These are phyloP conservation scores for Conus betulinus DNA, from an alignment of 1,140 invertebrate species.

Conservation along the genomic window DNA sequence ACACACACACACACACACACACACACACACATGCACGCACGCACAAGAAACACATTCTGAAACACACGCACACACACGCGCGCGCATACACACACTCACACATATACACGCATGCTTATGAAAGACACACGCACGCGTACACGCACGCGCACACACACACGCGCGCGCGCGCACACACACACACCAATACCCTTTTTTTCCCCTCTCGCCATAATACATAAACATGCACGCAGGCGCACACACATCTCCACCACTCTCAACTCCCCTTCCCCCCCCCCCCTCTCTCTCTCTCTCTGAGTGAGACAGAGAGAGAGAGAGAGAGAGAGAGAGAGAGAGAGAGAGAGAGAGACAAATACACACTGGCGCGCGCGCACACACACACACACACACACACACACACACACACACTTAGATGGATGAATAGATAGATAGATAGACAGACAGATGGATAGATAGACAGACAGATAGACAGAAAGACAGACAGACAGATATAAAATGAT, in stretches of 20 bases:
- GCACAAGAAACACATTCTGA: no score
- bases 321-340: not conserved
- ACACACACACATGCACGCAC: no score
- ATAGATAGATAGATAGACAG: not conserved
- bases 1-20: no score
- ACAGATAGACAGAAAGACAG: not conserved
- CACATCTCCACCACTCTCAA: no score
- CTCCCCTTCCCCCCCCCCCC: no score
- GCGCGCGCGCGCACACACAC: constrained; percentile 1
- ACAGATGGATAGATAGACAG: not conserved
- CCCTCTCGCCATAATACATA: no score
- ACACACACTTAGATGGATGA: not conserved
- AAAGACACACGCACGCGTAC: not conserved
- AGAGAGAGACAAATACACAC: not conserved
- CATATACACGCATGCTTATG: not conserved
- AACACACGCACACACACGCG: no score
- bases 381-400: no score
- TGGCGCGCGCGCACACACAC: no score
- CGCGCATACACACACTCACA: not conserved
- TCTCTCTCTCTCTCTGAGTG: no score
- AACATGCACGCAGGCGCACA: no score
- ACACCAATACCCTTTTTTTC: not conserved
- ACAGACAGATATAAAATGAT: not conserved
- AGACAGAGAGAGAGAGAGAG: not conserved
- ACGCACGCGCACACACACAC: constrained; percentile 6